These are phyloP conservation scores for Erythrolamprus reginae DNA, from an alignment of 2,113 vertebrate genomes.

Conservation along the genomic window DNA sequence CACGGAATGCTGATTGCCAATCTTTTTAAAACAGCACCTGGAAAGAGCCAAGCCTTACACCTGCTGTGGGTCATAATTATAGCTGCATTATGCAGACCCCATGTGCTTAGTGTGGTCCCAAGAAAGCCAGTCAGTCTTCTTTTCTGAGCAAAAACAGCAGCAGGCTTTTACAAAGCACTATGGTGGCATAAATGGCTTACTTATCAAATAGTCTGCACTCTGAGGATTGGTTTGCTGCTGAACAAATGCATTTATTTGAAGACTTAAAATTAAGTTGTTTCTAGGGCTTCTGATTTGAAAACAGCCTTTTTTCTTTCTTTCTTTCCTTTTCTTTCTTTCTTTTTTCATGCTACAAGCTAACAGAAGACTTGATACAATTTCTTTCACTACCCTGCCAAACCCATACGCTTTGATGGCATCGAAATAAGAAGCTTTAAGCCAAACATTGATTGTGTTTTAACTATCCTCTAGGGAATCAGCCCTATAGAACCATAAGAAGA, in stretches of 20 bases:
- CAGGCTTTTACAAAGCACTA: conserved; percentile 1
- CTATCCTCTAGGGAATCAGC: conserved; percentile 48
- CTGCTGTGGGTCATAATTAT: neutral
- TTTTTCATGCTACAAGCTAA: neutral
- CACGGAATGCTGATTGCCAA: neutral
- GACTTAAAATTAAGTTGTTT: neutral
- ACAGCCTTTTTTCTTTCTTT: neutral
- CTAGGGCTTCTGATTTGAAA: neutral
- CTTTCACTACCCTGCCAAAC: neutral
- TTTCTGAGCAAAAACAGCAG: neutral
- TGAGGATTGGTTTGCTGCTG: neutral
- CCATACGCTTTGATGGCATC: conserved; percentile 43
- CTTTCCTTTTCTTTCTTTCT: neutral
- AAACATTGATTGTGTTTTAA: conserved; percentile 61
- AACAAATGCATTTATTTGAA: neutral
- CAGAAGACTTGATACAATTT: neutral
- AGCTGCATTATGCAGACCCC: neutral
- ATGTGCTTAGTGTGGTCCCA: neutral
- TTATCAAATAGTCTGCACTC: neutral
- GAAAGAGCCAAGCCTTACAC: neutral
- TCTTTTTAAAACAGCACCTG: neutral
- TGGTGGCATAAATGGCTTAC: neutral
- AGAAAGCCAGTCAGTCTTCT: neutral
- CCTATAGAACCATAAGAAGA: conserved; percentile 57
- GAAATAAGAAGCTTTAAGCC: conserved; percentile 44